Evolutionary conservation across 2,888 invertebrate genomes (phyloP).

Genomic region (Temnothorax unifasciatus): DNA sequence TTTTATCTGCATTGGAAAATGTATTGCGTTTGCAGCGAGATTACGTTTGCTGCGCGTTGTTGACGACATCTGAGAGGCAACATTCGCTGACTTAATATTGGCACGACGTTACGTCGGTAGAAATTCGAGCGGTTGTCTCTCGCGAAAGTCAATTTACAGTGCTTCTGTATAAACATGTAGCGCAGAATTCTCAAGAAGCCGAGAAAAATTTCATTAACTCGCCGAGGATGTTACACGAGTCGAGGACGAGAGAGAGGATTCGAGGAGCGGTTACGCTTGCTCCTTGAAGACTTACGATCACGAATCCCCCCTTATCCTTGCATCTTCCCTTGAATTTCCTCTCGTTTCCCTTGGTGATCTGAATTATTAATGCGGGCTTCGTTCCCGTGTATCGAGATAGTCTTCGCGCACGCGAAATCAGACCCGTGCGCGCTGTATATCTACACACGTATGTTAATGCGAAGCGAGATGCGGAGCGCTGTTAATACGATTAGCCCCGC

Average conservation of each 20-base stretch:
- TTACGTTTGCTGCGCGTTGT: neutral
- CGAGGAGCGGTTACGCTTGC: neutral
- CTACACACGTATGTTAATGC: conserved; percentile 60
- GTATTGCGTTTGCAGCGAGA: neutral
- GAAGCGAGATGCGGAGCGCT: conserved; percentile 71
- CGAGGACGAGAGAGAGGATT: neutral
- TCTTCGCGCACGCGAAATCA: neutral
- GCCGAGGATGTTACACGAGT: conserved; percentile 4
- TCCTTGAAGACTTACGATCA: neutral
- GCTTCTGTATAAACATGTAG: neutral
- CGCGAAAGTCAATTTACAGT: neutral
- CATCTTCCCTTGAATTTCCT: neutral
- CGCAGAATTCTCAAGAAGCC: neutral
- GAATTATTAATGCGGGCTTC: neutral
- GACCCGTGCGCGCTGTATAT: conserved; percentile 51
- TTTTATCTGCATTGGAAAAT: neutral
- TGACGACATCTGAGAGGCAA: neutral
- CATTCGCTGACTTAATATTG: neutral
- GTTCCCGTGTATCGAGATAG: neutral
- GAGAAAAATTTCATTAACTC: conserved; percentile 29
- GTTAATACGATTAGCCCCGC: conserved; percentile 80
- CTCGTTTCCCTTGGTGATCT: neutral
- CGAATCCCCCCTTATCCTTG: neutral
- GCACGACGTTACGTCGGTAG: neutral
- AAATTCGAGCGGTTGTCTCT: neutral